Percentiles rank a stretch among this genome's conserved stretches.
Evolutionary conservation across 2,797 vertebrate genomes (phyloP).

Genomic region (Spinus olivaceus): DNA sequence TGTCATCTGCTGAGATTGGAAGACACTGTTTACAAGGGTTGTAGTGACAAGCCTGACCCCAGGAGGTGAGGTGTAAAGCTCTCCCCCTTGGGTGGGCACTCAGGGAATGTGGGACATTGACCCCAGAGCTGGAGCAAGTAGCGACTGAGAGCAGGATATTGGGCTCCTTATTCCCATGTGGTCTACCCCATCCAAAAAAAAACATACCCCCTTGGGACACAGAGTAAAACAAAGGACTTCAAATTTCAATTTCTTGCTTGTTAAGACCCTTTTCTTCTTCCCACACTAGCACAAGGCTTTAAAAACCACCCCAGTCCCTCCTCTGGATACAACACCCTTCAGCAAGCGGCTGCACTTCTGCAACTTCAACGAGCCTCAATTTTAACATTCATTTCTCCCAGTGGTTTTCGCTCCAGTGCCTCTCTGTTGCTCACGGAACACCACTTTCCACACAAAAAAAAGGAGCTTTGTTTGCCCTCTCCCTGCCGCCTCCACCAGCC

Average conservation of each 20-base stretch:
- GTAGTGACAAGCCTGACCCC: not conserved
- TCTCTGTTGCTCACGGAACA: not conserved
- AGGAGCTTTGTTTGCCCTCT: constrained; percentile 3
- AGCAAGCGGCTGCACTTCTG: not conserved
- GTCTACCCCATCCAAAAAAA: not conserved
- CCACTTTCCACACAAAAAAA: not conserved
- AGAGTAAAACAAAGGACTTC: not conserved
- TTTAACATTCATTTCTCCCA: not conserved
- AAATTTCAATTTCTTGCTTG: not conserved
- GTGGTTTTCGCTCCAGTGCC: not conserved
- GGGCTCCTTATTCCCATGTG: not conserved
- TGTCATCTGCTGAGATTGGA: not conserved
- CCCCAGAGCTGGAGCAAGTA: fast-evolving
- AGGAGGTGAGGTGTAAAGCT: not conserved
- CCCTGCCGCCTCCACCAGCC: not conserved
- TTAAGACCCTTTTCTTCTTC: not conserved
- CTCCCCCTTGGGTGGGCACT: fast-evolving
- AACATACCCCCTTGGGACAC: not conserved
- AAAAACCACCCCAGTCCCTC: not conserved
- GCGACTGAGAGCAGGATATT: fast-evolving
- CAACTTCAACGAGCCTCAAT: not conserved
- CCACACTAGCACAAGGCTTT: not conserved
- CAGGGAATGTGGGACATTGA: fast-evolving
- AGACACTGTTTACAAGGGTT: not conserved
- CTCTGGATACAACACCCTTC: not conserved